Conservation (phyloP, 2,113 vertebrate genomes). For the Zootoca vivipara region DNA sequence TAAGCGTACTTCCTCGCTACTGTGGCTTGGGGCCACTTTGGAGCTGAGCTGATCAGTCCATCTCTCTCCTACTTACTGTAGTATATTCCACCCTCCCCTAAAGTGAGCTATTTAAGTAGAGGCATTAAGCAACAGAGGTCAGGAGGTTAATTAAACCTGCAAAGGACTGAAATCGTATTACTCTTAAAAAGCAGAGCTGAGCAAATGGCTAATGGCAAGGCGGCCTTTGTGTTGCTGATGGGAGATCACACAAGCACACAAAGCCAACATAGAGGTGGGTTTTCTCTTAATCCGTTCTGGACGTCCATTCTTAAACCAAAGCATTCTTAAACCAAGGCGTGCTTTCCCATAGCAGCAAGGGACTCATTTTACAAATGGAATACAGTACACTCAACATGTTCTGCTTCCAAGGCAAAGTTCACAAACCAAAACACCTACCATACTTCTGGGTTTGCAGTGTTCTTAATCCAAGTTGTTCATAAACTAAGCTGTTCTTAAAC, state of each 20-base stretch:
- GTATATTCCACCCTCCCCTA: background rate
- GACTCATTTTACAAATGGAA: no score
- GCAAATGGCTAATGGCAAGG: background rate
- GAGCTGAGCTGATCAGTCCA: background rate
- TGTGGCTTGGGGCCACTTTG: background rate
- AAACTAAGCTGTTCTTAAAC: no score
- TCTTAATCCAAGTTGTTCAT: no score
- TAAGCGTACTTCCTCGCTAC: background rate
- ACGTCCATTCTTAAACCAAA: no score
- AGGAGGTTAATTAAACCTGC: conserved; percentile 21
- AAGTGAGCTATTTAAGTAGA: conserved; percentile 9
- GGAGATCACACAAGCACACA: background rate
- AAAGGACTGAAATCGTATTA: conserved; percentile 18
- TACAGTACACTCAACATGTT: no score
- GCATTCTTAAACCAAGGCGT: no score
- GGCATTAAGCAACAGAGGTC: conserved; percentile 11
- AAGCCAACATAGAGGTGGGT: background rate
- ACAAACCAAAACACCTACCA: no score
- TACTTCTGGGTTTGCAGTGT: no score
- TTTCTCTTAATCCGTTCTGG: background rate
- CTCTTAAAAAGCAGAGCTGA: conserved; percentile 1
- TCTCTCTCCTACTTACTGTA: background rate
- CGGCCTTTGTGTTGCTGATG: background rate
- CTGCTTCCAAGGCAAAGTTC: no score
- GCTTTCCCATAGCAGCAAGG: no score